Conservation (phyloP, 2,888 invertebrate species). For the Uropetala carovei region DNA sequence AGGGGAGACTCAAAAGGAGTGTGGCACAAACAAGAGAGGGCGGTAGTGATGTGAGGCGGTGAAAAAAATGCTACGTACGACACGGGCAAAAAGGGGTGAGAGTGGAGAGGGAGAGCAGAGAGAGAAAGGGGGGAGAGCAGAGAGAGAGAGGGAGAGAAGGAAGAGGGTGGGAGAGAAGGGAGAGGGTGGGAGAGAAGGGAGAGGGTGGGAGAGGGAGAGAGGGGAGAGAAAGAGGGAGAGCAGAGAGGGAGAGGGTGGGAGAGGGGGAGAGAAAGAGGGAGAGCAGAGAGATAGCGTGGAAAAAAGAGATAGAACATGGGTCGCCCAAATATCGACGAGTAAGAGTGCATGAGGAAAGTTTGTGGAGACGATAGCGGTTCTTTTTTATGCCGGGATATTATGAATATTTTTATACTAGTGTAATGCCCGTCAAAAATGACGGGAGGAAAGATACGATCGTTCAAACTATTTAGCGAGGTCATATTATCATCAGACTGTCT, state of each 20-base stretch:
- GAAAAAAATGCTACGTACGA: too few relatives aligned
- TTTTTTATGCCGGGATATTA: not conserved
- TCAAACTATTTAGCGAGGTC: too few relatives aligned
- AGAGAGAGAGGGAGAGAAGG: not conserved
- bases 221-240: not conserved
- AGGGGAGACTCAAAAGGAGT: too few relatives aligned
- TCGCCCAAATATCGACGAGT: not conserved
- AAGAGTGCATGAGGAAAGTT: not conserved
- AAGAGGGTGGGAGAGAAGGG: too few relatives aligned
- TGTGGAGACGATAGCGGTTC: not conserved
- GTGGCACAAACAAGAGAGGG: too few relatives aligned
- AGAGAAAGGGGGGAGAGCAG: too few relatives aligned
- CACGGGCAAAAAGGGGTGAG: too few relatives aligned
- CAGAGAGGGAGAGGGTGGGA: not conserved
- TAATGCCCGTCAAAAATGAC: too few relatives aligned
- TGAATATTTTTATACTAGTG: not conserved
- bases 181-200: not conserved
- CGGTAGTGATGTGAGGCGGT: too few relatives aligned
- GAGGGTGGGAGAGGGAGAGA: not conserved
- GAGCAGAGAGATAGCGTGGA: not conserved
- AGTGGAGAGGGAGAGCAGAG: too few relatives aligned
- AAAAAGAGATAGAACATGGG: not conserved
- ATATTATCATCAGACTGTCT: too few relatives aligned
- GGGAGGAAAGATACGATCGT: too few relatives aligned
- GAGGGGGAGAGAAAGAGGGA: not conserved